Percentiles rank a stretch among this genome's conserved stretches.
phyloP scores from a whole-genome alignment of 1,140 invertebrate species.

The Phenacoccus solenopsis region DNA sequence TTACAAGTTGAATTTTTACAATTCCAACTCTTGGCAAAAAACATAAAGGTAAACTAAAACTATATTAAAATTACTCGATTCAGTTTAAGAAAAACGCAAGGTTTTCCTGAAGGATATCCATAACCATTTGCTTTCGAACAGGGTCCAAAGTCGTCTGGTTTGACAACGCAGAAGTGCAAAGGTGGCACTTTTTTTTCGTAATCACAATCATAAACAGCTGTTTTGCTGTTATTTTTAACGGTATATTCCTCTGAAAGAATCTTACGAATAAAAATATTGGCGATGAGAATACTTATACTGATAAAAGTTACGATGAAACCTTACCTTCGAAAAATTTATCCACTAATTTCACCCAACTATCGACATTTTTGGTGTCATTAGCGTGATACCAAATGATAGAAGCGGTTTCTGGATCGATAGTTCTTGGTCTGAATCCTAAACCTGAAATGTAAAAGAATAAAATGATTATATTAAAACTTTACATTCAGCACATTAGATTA shows the following conservation, averaged over 20 bases:
- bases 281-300: too few relatives aligned
- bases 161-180: constrained; percentile 56
- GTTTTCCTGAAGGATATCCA: constrained; percentile 54
- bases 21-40: not conserved
- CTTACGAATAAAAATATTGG: not conserved
- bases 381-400: constrained; percentile 83
- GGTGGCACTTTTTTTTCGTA: constrained; percentile 41
- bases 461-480: not conserved
- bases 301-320: not conserved
- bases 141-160: constrained; percentile 43
- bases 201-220: constrained; percentile 52
- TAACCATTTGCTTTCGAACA: constrained; percentile 51
- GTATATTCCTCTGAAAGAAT: not conserved
- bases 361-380: constrained; percentile 44
- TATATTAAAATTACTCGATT: constrained; percentile 49
- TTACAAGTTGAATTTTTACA: constrained; percentile 23
- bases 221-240: constrained; percentile 40
- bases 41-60: not conserved
- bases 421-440: constrained; percentile 79
- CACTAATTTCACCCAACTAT: not conserved
- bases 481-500: too few relatives aligned
- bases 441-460: constrained; percentile 38
- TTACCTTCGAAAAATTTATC: not conserved
- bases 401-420: constrained; percentile 65
- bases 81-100: constrained; percentile 78